Percentiles rank a stretch among this genome's conserved stretches.
These are phyloP conservation scores for Pachyramphus minor DNA, from an alignment of 2,113 vertebrate species.

Conservation along the genomic window DNA sequence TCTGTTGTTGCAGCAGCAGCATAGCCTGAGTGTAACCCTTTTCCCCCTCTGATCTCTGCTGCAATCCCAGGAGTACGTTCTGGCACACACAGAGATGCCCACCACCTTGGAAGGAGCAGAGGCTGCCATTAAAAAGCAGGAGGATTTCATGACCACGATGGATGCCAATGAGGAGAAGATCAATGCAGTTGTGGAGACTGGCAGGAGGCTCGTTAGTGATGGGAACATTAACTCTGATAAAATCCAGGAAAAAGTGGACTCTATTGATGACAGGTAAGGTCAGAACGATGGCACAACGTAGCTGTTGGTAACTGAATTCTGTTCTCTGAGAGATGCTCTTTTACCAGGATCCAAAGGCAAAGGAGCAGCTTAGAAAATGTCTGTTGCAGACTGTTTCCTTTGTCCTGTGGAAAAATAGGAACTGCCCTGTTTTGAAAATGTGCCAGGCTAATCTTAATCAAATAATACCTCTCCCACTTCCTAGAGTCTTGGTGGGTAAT, in stretches of 20 bases:
- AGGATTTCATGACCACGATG: slow-evolving; percentile 99
- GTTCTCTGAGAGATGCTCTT: not conserved
- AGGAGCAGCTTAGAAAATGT: not conserved
- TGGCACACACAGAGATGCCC: slow-evolving; percentile 97
- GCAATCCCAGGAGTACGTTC: slow-evolving; percentile 86
- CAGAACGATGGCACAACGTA: not conserved
- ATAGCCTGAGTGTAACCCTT: not conserved
- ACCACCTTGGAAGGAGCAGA: slow-evolving; percentile 93
- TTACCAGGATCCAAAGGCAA: not conserved
- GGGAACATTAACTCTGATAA: slow-evolving; percentile 93
- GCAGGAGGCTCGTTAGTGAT: slow-evolving; percentile 89
- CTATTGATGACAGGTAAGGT: slow-evolving; percentile 91
- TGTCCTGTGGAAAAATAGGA: not conserved
- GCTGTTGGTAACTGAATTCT: not conserved
- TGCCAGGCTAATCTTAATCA: not conserved
- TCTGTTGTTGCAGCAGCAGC: not conserved
- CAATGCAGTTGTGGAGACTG: slow-evolving; percentile 89
- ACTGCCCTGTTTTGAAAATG: not conserved
- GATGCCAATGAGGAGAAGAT: slow-evolving; percentile 99
- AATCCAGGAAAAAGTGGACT: slow-evolving; percentile 96
- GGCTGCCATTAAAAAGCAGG: slow-evolving; percentile 96
- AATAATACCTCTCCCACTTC: not conserved
- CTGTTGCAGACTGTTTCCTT: not conserved
- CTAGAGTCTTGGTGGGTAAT: not conserved
- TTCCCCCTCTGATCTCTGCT: not conserved